Evolutionary conservation across 2,113 vertebrate species (phyloP).

Genomic region (Osmerus eperlanus): DNA sequence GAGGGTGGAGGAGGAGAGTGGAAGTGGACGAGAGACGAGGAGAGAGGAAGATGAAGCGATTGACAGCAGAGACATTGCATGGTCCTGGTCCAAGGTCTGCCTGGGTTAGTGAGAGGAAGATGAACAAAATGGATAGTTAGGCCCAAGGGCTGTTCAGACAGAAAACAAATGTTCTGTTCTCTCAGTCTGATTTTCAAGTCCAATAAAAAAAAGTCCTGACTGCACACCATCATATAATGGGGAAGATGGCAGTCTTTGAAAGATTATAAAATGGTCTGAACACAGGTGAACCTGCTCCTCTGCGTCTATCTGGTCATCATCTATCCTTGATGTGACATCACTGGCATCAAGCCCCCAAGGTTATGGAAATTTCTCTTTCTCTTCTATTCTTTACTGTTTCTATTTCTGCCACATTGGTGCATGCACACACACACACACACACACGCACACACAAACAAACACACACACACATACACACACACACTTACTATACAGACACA

Average conservation of each 20-base stretch:
- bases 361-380: too few relatives aligned
- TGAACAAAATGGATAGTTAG: slow-evolving; percentile 29
- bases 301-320: too few relatives aligned
- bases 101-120: slow-evolving; percentile 27
- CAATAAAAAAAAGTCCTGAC: background rate
- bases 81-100: slow-evolving; percentile 24
- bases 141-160: slow-evolving; percentile 31
- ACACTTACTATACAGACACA: background rate
- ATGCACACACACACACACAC: too few relatives aligned
- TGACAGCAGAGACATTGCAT: background rate
- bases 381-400: too few relatives aligned
- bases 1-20: background rate
- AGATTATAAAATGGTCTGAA: too few relatives aligned
- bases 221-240: too few relatives aligned
- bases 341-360: too few relatives aligned
- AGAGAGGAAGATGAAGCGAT: slow-evolving; percentile 14
- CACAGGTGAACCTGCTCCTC: too few relatives aligned
- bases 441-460: too few relatives aligned
- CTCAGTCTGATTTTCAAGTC: slow-evolving; percentile 29
- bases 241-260: too few relatives aligned
- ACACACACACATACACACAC: background rate
- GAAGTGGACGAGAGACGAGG: background rate
- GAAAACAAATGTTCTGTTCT: slow-evolving; percentile 16
- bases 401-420: too few relatives aligned
- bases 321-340: too few relatives aligned